Evolutionary conservation across 2,888 invertebrate species (phyloP), one percentile per base, ranked within the genome.

Genomic region (Eretmocerus hayati): DNA sequence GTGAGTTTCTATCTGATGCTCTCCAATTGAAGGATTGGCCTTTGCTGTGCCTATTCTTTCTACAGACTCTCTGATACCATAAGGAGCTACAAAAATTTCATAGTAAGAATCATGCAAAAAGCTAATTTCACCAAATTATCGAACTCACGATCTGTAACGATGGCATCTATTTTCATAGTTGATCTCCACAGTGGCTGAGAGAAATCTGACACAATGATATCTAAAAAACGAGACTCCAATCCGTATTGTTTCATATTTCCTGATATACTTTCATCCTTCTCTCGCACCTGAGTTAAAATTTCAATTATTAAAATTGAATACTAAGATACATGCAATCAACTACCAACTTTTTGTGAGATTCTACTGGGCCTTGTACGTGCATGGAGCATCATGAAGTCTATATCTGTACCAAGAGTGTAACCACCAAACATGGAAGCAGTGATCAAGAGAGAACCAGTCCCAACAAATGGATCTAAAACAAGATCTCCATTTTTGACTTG

Each of bases 401-500:
- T 94, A 63, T 96, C 96, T 0, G 88, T 83, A 5, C 95, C 95
- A 62, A 88, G 75, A 18, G 92, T 90, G 64, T 85, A 85, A 1
- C 78, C 84, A 55, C 93, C 93, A 75, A 90, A 92, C 69, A 90
- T 83, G 6, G 93, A 91, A 4, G 91, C 91, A 36, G 93, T 84
- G 0, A 95, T 85, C 31, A 94, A 72, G 37, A 95, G 67, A 0
- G 90, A 90, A 0, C 90, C 88, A 0, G 83, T 84, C 37, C 91
- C 95, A 3, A 91, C 96, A 75, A 99, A 99, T 0, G 97, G 97
- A 73, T 99, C 99, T 30, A 91, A 77, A 30, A 94, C 83, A 0
- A 97, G 59, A 64, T 87, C 83, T 1, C 85, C 85, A 0, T 73
- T 60, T 45, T 74, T 71, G 5, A 91, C 81, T 69, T 83, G 77